Evolutionary conservation across 2,797 vertebrate species (phyloP), one percentile per base, ranked within the genome.

Genomic region (Mormyrops attenuatus): DNA sequence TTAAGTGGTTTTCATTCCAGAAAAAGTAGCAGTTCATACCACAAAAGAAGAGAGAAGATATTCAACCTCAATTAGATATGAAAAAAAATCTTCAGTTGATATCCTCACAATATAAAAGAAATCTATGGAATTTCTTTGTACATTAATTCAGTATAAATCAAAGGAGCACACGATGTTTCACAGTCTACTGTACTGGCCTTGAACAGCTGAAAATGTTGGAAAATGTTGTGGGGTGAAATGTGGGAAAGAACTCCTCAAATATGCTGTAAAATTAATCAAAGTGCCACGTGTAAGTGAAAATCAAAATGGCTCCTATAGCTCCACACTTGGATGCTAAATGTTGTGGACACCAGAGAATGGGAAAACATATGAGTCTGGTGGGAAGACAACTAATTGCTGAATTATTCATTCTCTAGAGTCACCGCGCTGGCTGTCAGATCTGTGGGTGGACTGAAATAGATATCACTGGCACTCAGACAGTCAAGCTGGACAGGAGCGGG

Each of bases 391-490:
- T 93, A 92, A 94, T 92, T 90, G 77, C 92, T 88, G 90, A 94
- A 93, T 91, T 88, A 92, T 93, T 93, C 93, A 93, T 95, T 94
- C 94, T 95, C 93, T 92, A 93, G 93, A 94, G 94, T 93, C 93
- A 93, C 91, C 13, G 92, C 50, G 90, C 91, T 82, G 92, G 91
- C 90, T 94, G 95, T 94, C 94, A 94, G 92, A 92, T 95, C 93
- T 93, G 90, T 44, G 91, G 89, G 91, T 82, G 89, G 93, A 95
- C 94, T 96, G 96, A 96, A 96, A 96, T 96, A 96, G 94, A 96
- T 96, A 96, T 95, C 95, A 95, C 93, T 93, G 92, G 91, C 91
- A 93, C 93, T 93, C 88, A 85, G 90, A 94, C 94, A 94, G 9
- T 90, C 80, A 53, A 85, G 34, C 50, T n/a, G 47, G 69, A n/a